These are phyloP conservation scores for Cerceris ruficornis DNA, from an alignment of 2,888 invertebrate species.

Conservation along the genomic window DNA sequence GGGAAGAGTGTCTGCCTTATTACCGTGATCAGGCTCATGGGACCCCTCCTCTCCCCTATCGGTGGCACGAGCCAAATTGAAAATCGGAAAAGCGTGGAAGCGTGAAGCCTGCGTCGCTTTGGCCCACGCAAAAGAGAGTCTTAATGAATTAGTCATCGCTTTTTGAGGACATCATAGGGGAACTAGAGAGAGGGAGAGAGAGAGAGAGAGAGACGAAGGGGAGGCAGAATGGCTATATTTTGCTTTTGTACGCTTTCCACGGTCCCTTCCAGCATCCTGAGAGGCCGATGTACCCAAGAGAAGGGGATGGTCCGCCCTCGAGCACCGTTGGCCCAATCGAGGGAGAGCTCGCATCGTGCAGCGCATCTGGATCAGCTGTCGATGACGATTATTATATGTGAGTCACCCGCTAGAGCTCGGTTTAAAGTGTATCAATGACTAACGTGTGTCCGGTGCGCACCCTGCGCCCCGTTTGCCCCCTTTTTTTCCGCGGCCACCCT, in stretches of 20 bases:
- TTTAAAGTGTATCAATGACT: constrained; percentile 79
- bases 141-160: constrained; percentile 73
- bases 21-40: constrained; percentile 47
- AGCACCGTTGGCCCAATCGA: constrained; percentile 44
- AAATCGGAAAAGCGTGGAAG: constrained; percentile 61
- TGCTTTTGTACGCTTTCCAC: constrained; percentile 59
- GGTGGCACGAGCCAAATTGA: constrained; percentile 48
- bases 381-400: constrained; percentile 77
- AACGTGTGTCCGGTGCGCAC: constrained; percentile 68
- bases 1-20: constrained; percentile 24
- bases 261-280: constrained; percentile 49
- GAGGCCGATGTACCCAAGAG: constrained; percentile 14
- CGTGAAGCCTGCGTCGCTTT: constrained; percentile 46
- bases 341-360: constrained; percentile 47
- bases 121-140: constrained; percentile 30
- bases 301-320: constrained; percentile 26
- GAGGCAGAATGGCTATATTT: constrained; percentile 54
- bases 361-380: constrained; percentile 76
- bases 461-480: constrained; percentile 26
- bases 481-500: constrained; percentile 17
- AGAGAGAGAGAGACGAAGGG: not conserved
- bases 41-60: constrained; percentile 22
- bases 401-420: constrained; percentile 72
- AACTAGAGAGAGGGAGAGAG: not conserved
- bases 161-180: constrained; percentile 43